Evolutionary conservation across 2,797 vertebrate genomes (phyloP).

Genomic region (Aplochiton taeniatus): DNA sequence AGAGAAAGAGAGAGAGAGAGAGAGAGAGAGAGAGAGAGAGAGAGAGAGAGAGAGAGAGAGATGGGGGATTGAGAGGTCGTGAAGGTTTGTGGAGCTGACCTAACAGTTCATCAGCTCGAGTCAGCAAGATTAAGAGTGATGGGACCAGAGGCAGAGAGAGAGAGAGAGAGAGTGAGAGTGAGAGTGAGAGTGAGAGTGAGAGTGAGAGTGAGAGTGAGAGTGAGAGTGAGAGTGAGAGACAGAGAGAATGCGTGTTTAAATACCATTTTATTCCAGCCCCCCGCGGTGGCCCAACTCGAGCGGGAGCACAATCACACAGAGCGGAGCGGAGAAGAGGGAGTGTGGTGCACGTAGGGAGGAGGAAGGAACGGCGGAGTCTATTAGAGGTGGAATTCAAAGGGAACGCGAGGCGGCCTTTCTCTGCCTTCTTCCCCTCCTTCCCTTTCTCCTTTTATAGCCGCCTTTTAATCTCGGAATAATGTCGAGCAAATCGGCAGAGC

Average conservation of each 20-base stretch:
- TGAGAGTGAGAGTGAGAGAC: neutral
- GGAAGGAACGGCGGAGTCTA: slow-evolving; percentile 51
- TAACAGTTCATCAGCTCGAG: neutral
- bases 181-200: slow-evolving; percentile 7
- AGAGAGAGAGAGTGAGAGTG: slow-evolving; percentile 31
- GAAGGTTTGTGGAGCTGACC: slow-evolving; percentile 21
- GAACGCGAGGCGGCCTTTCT: slow-evolving; percentile 48
- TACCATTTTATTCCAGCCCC: slow-evolving; percentile 69
- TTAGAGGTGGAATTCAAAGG: slow-evolving; percentile 72
- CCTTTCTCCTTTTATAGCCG: slow-evolving; percentile 44
- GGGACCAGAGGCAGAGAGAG: slow-evolving; percentile 20
- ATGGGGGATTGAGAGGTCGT: neutral
- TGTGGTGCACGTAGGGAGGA: slow-evolving; percentile 25
- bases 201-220: neutral
- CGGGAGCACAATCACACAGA: slow-evolving; percentile 54
- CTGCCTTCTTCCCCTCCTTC: slow-evolving; percentile 51
- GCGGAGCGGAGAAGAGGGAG: slow-evolving; percentile 25
- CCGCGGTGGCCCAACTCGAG: slow-evolving; percentile 65
- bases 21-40: neutral
- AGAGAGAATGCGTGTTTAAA: slow-evolving; percentile 57
- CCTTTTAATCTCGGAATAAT: slow-evolving; percentile 68
- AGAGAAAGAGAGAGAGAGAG: neutral
- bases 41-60: neutral
- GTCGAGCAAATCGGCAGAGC: slow-evolving; percentile 65
- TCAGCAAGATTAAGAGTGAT: neutral